Evolutionary conservation across 2,797 vertebrate species (phyloP), one percentile per base, ranked within the genome.

Genomic region (Apogon talboti): DNA sequence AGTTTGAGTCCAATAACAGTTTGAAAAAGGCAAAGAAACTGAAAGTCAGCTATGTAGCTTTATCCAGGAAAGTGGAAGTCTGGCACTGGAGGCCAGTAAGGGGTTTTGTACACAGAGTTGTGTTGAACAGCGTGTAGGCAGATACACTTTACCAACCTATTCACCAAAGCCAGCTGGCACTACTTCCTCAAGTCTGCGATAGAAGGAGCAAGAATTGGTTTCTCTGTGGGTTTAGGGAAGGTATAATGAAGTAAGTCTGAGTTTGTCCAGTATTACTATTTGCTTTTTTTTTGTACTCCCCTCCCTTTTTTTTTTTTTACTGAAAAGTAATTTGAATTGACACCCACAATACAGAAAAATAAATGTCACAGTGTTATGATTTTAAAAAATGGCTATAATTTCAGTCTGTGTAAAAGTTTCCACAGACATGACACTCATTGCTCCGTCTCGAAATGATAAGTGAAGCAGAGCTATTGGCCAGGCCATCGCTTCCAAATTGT

Each of bases 151-250:
- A 78, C 66, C 70, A 79, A 57, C 59, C 35, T 66, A 46, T 76
- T 84, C 69, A 78, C 41, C 67, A 76, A 66, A 2, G 18, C 82
- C 82, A 86, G 84, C 82, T 88, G 83, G 66, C 70, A 50, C 41
- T 44, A 37, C 53, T 54, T 58, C 21, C 30, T 44, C 13, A 51
- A 37, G 13, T 73, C 53, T 62, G 40, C 54, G 47, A 16, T 24
- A 58, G 78, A 78, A 81, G 19, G 38, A 64, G 43, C 28, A 71
- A 59, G 61, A 46, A 47, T 51, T 35, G 24, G 38, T 59, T 56
- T 73, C 19, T 48, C 14, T 66, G 43, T 40, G 12, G 43, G 54
- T 72, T 62, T 24, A 4, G 18, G 21, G n/a, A 66, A 65, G 24
- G 41, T 59, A 7, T 28, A 63, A n/a, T 40, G 18, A 38, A 64